Conservation (phyloP, 2,888 invertebrate species). For the Dryadula phaetusa region DNA sequence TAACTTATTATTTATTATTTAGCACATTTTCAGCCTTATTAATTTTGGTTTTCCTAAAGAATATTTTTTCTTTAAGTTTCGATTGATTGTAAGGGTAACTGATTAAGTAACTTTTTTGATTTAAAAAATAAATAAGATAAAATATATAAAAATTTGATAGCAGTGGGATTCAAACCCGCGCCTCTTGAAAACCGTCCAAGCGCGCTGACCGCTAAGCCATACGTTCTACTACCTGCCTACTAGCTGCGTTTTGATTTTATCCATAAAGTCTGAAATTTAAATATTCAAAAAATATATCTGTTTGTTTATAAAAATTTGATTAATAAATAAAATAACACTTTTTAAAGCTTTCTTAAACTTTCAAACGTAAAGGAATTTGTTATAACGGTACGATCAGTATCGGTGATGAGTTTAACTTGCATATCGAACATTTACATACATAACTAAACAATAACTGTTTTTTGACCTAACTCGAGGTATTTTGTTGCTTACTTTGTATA, state of each 20-base stretch:
- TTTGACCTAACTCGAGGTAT: constrained; percentile 23
- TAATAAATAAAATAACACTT: not conserved
- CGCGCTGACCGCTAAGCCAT: too few species aligned
- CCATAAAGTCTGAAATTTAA: not conserved
- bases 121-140: too few species aligned
- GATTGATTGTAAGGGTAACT: constrained; percentile 10
- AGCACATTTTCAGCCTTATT: constrained; percentile 25
- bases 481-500: not conserved
- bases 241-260: not conserved
- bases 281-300: not conserved
- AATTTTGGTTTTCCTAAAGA: not conserved
- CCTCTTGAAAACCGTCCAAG: too few species aligned
- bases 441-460: constrained; percentile 28
- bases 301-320: not conserved
- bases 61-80: not conserved
- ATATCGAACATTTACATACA: constrained; percentile 37
- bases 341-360: not conserved
- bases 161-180: too few species aligned
- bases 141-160: too few species aligned
- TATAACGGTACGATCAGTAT: constrained; percentile 31
- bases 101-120: too few species aligned
- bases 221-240: too few species aligned
- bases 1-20: constrained; percentile 11
- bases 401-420: constrained; percentile 31
- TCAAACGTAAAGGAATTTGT: constrained; percentile 29